phyloP scores from a whole-genome alignment of 2,888 invertebrate species.

The Lithosia quadra region DNA sequence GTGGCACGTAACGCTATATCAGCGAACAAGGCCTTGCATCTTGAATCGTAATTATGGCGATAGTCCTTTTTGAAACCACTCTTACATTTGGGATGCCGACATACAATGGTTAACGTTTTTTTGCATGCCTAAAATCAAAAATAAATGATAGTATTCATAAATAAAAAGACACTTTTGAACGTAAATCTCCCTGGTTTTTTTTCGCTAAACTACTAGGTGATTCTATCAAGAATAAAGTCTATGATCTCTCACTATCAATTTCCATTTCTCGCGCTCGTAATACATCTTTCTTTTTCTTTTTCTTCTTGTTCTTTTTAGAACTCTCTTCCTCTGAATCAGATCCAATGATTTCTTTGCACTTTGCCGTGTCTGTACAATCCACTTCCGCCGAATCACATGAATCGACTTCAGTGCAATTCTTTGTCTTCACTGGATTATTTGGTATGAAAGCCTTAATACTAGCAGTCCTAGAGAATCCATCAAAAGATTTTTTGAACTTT shows the following conservation, averaged over 20 bases:
- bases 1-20: not conserved
- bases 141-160: slow-evolving; percentile 8
- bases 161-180: slow-evolving; percentile 19
- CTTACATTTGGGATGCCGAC: slow-evolving; percentile 23
- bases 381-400: no score
- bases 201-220: not conserved
- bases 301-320: not conserved
- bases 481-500: slow-evolving; percentile 47
- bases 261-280: not conserved
- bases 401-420: no score
- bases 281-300: not conserved
- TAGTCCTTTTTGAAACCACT: slow-evolving; percentile 10
- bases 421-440: not conserved
- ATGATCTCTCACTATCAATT: slow-evolving; percentile 16
- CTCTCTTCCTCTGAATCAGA: not conserved
- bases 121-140: slow-evolving; percentile 31
- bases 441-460: slow-evolving; percentile 54
- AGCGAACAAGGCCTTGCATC: slow-evolving; percentile 16
- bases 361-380: not conserved
- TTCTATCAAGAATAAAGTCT: slow-evolving; percentile 2
- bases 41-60: not conserved
- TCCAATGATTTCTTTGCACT: not conserved
- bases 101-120: slow-evolving; percentile 14
- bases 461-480: slow-evolving; percentile 41
- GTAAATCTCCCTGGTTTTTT: slow-evolving; percentile 12